These are phyloP conservation scores for Holothuria scabra DNA, from an alignment of 53 echinoderm and acorn worm species.

Conservation along the genomic window DNA sequence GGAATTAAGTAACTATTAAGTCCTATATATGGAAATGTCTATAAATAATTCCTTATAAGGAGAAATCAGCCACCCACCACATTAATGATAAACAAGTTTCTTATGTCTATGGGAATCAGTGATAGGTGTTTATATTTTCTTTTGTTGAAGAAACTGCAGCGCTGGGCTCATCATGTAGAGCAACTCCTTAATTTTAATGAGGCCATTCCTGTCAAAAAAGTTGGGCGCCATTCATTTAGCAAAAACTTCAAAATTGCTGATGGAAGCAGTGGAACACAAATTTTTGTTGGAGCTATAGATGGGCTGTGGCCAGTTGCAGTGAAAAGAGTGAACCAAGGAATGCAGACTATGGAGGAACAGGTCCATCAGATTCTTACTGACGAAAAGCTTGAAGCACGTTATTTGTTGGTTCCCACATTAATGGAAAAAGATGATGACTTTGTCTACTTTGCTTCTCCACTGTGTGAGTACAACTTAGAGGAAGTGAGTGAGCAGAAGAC, in stretches of 20 bases:
- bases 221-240: conserved; percentile 12
- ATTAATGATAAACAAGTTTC: too few species aligned
- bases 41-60: too few species aligned
- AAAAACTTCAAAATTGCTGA: conserved; percentile 7
- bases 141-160: background rate
- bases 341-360: background rate
- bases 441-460: conserved; percentile 11
- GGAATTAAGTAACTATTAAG: too few species aligned
- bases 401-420: background rate
- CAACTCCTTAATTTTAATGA: background rate
- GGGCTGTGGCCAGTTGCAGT: background rate
- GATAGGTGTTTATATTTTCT: too few species aligned
- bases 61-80: too few species aligned
- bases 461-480: conserved; percentile 19
- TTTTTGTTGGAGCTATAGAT: conserved; percentile 17
- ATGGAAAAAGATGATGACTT: conserved; percentile 11
- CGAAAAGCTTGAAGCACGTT: background rate
- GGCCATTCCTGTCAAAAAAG: background rate
- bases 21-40: too few species aligned
- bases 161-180: background rate
- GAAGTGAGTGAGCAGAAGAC: background rate
- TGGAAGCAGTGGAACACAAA: conserved; percentile 20
- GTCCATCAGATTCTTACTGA: background rate
- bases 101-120: too few species aligned
- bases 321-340: background rate